These are phyloP conservation scores for Perccottus glenii DNA, from an alignment of 2,113 vertebrate genomes.

Conservation along the genomic window DNA sequence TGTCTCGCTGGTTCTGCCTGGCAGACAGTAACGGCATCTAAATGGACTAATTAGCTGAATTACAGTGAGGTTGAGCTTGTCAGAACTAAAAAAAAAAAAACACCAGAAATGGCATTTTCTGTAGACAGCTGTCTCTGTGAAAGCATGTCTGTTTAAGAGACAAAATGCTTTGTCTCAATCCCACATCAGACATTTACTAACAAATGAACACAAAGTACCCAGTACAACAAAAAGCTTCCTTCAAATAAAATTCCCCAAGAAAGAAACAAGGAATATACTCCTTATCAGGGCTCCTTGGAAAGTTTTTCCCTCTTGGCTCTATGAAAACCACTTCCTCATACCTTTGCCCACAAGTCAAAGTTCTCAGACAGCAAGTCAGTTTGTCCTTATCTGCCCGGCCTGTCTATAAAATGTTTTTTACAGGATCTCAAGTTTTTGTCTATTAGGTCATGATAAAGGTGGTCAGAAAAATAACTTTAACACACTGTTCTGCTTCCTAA, in stretches of 20 bases:
- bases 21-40: slow-evolving; percentile 70
- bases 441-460: slow-evolving; percentile 18
- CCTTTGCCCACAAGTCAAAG: slow-evolving; percentile 68
- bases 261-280: slow-evolving; percentile 10
- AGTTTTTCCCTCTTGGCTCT: slow-evolving; percentile 8
- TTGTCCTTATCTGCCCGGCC: slow-evolving; percentile 44
- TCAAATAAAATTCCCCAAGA: neutral
- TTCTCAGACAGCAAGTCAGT: slow-evolving; percentile 61
- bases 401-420: slow-evolving; percentile 34
- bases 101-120: slow-evolving; percentile 71
- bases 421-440: slow-evolving; percentile 4
- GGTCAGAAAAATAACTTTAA: neutral
- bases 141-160: slow-evolving; percentile 65
- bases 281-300: slow-evolving; percentile 14
- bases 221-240: slow-evolving; percentile 15
- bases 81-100: slow-evolving; percentile 52
- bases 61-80: slow-evolving; percentile 73
- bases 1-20: slow-evolving; percentile 58
- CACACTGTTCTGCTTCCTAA: neutral
- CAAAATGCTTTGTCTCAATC: slow-evolving; percentile 60
- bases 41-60: slow-evolving; percentile 77
- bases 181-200: slow-evolving; percentile 22
- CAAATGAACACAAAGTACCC: slow-evolving; percentile 15
- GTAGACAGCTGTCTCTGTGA: slow-evolving; percentile 63
- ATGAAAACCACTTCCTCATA: slow-evolving; percentile 75